Evolutionary conservation across 2,113 vertebrate species (phyloP).

Genomic region (Accipiter cooperii): DNA sequence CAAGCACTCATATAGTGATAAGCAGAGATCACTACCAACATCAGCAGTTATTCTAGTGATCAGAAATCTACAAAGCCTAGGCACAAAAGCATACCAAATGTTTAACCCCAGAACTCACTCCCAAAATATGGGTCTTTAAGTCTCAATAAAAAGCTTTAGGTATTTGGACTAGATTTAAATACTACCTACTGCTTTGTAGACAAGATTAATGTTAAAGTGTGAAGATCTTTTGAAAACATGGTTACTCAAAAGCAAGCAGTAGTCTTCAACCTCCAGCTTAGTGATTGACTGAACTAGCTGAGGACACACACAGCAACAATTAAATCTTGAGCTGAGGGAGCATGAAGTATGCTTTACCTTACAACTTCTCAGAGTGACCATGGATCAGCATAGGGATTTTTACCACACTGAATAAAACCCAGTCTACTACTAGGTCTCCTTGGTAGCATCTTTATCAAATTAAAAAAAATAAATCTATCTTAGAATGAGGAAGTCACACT

Average conservation of each 20-base stretch:
- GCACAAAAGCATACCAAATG: background rate
- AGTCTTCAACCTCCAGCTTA: background rate
- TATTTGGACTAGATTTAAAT: background rate
- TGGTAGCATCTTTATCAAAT: background rate
- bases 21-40: background rate
- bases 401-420: background rate
- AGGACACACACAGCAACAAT: background rate
- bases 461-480: background rate
- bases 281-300: background rate
- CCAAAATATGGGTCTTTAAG: background rate
- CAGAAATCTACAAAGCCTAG: background rate
- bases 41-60: background rate
- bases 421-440: background rate
- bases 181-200: background rate
- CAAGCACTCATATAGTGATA: background rate
- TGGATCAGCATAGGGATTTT: background rate
- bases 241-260: background rate
- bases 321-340: background rate
- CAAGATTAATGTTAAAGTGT: background rate
- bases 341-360: background rate
- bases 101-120: background rate
- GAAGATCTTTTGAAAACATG: background rate
- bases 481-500: background rate
- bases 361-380: background rate
- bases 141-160: background rate